Conservation (phyloP, 2,888 invertebrate genomes). For the Iphiclides podalirius region DNA sequence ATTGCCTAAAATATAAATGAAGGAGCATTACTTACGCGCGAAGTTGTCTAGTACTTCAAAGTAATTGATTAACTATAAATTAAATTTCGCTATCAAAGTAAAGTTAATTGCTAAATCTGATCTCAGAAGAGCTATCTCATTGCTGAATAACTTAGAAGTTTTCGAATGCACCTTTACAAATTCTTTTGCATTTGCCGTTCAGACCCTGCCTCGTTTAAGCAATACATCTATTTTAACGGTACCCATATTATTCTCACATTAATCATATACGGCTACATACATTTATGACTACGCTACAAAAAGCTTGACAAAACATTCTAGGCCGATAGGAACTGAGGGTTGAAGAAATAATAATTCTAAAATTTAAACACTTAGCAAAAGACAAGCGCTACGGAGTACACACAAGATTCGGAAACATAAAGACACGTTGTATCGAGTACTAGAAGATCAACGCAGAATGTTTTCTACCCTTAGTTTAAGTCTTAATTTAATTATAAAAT, state of each 20-base stretch:
- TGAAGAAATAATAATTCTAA: slow-evolving; percentile 41
- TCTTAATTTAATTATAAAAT: slow-evolving; percentile 66
- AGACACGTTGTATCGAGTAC: slow-evolving; percentile 32
- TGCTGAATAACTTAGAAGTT: slow-evolving; percentile 44
- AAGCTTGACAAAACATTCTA: slow-evolving; percentile 69
- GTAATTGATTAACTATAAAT: slow-evolving; percentile 3
- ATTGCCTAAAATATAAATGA: slow-evolving; percentile 1
- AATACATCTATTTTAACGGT: slow-evolving; percentile 64
- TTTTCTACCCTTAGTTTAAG: slow-evolving; percentile 44
- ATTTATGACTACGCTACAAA: slow-evolving; percentile 50
- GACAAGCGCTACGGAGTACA: slow-evolving; percentile 47
- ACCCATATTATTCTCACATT: slow-evolving; percentile 46
- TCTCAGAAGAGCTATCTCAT: slow-evolving; percentile 64
- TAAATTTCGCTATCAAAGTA: not conserved
- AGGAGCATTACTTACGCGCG: not conserved
- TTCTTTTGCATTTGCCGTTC: slow-evolving; percentile 67
- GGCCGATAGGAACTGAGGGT: slow-evolving; percentile 76
- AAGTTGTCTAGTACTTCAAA: not conserved
- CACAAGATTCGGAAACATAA: slow-evolving; percentile 36
- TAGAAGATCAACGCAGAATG: slow-evolving; percentile 40
- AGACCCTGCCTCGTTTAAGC: slow-evolving; percentile 79
- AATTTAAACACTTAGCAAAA: slow-evolving; percentile 39
- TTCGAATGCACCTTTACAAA: slow-evolving; percentile 41
- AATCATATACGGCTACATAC: slow-evolving; percentile 51
- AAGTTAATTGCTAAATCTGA: slow-evolving; percentile 24